Percentiles rank a stretch among this genome's conserved stretches.
Evolutionary conservation across 2,113 vertebrate genomes (phyloP).

Genomic region (Pogonocichla stellata): DNA sequence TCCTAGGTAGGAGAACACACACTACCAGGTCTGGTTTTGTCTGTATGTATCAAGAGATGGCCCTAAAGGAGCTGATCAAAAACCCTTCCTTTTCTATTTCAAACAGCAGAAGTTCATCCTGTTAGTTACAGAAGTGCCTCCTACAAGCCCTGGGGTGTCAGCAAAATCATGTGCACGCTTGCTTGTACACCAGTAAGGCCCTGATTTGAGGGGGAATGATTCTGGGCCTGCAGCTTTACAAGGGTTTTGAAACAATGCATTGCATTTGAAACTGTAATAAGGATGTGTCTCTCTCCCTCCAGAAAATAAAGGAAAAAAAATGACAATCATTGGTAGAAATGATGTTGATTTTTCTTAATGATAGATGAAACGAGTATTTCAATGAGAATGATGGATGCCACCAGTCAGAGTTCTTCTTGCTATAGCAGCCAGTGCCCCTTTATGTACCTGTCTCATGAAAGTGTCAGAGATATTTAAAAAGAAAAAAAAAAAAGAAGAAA

Average conservation of each 20-base stretch:
- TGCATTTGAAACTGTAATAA: background rate
- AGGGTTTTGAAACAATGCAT: background rate
- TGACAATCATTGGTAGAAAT: slow-evolving; percentile 36
- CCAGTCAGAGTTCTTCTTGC: slow-evolving; percentile 59
- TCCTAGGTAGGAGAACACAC: background rate
- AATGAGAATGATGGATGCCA: slow-evolving; percentile 45
- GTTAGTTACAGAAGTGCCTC: background rate
- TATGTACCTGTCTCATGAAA: slow-evolving; percentile 27
- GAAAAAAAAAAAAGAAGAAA: slow-evolving; percentile 19
- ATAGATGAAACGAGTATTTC: slow-evolving; percentile 59
- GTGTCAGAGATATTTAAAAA: slow-evolving; percentile 49
- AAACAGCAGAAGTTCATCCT: background rate
- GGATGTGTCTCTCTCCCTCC: background rate
- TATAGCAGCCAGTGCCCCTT: slow-evolving; percentile 51
- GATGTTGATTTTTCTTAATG: slow-evolving; percentile 63
- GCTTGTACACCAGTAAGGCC: background rate
- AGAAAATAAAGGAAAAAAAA: slow-evolving; percentile 26
- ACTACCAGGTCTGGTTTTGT: background rate
- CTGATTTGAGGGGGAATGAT: background rate
- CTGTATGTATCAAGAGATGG: background rate
- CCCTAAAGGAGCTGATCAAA: background rate
- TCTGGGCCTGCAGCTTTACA: background rate
- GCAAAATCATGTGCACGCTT: background rate
- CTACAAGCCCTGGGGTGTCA: background rate
- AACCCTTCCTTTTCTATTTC: background rate